A percentile compares a stretch with the other conserved stretches of the same genome.
These are phyloP conservation scores for Irena cyanogastra DNA, from an alignment of 2,113 vertebrate genomes.

Conservation along the genomic window DNA sequence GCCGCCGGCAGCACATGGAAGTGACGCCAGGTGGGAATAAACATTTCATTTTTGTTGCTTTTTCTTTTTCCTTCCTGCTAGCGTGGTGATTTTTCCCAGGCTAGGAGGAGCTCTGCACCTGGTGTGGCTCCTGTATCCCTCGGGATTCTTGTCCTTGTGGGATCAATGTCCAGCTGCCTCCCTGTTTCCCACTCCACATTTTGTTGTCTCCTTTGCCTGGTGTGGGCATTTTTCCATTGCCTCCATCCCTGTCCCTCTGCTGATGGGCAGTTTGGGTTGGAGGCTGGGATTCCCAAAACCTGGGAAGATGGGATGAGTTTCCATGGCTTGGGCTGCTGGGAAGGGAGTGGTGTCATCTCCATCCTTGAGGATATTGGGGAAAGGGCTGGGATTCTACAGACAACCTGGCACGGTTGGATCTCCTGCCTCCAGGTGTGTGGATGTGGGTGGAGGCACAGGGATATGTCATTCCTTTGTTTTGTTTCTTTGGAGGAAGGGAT, in stretches of 20 bases:
- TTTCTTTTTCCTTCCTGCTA: background rate
- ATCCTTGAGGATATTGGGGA: background rate
- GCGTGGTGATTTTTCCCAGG: background rate
- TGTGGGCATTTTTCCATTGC: rapidly evolving
- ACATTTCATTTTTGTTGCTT: background rate
- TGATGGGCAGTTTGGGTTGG: rapidly evolving
- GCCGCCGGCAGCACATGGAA: background rate
- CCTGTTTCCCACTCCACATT: background rate
- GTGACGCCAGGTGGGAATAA: slow-evolving; percentile 50
- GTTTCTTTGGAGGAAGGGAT: background rate
- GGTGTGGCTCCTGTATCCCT: background rate
- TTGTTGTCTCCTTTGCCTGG: background rate
- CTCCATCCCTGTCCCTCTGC: background rate
- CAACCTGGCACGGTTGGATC: rapidly evolving
- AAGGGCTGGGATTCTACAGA: background rate
- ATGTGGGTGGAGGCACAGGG: background rate
- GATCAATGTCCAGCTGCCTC: rapidly evolving
- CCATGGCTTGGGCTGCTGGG: background rate
- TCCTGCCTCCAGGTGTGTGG: background rate
- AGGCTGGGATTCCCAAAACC: background rate
- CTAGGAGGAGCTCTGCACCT: rapidly evolving
- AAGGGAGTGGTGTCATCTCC: background rate
- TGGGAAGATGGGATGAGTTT: rapidly evolving
- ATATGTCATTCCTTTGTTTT: rapidly evolving
- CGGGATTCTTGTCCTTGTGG: rapidly evolving